Base-by-base conservation (phyloP, 2,113 vertebrate species). In the Galbula dea region DNA sequence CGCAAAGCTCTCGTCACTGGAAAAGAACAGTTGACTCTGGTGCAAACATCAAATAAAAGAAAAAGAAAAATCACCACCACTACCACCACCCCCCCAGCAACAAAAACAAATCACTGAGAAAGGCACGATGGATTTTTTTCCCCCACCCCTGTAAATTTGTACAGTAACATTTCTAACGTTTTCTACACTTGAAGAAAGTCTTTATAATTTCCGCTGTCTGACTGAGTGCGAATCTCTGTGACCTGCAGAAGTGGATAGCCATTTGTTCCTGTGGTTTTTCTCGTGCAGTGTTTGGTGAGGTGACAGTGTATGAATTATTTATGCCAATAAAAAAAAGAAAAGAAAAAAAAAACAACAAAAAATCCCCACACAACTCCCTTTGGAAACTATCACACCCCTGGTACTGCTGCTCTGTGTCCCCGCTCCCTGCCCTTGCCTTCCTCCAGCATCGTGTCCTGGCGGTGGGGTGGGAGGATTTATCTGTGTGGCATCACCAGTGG, bases 91-190 rank as follows among this genome's bases (percentile, higher is more conserved):
- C 48, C 48, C 48, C 22, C 22, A 43, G 41, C 41, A 43, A 43
- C 26, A 58, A 37, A 48, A 68, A 48, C 46, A 24, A 51, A 65
- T 32, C 3, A 14, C 79, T 59, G 84, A 88, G 89, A 90, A 77
- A 89, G 73, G 92, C 94, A 84, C 76, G 96, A 95, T 77, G 94
- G 96, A 97, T 97, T n/a, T n/a, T n/a, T n/a, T n/a, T n/a, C n/a
- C n/a, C 95, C 97, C 89, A 96, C 96, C 62, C 91, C 95, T 99
- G 98, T 99, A 99, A 97, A 98, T 98, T 98, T 99, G 99, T 99
- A 99, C 98, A 99, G 98, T 97, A 97, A 98, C 98, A 98, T 99
- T 99, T 99, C 98, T 99, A 99, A 98, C 96, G 96, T 98, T 99
- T 99, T 99, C 98, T 99, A 99, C 98, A 98, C 98, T 98, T 97